Evolutionary conservation across 2,888 invertebrate species (phyloP), one percentile per base, ranked within the genome.

Genomic region (Tribolium freemani): DNA sequence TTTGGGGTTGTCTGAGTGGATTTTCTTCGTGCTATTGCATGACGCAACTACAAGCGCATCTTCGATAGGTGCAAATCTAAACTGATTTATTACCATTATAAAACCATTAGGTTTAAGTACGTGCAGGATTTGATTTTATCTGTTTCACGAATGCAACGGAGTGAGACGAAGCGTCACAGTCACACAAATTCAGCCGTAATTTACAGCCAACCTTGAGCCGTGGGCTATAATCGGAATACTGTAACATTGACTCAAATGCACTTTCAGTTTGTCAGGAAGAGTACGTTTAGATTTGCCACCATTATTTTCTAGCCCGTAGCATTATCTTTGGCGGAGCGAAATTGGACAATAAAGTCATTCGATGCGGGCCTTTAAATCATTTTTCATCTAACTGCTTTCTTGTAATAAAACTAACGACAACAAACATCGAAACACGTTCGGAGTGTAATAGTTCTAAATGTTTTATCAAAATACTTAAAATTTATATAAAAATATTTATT

Each of bases 171-270:
- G 38, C 68, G 68, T 61, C 74, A 77, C 77, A 75, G 77, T 77
- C 75, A 74, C 77, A 77, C 72, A 74, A 76, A 75, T 76, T 75
- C 74, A 69, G 72, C 71, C 67, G 74, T 76, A 75, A 76, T 76
- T 76, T 72, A 75, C 69, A 58, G 69, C 50, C 74, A 76, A 75
- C 76, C 76, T 76, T 76, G 75, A 67, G 60, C 66, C 45, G 66
- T 69, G 63, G 53, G 67, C 69, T 67, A 64, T 72, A 75, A 76
- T 69, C 69, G 71, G 73, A 74, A 76, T 75, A 72, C 70, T 69
- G 58, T 60, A 69, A 69, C 69, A 45, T 69, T 69, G 60, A 53
- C 60, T 50, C 60, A 44, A 31, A 58, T 69, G 53, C 60, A 69
- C 60, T 69, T 69, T 69, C 69, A 46, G 46, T 67, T 64, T 54